Conservation (phyloP, 2,113 vertebrate genomes). For the Furnarius figulus region DNA sequence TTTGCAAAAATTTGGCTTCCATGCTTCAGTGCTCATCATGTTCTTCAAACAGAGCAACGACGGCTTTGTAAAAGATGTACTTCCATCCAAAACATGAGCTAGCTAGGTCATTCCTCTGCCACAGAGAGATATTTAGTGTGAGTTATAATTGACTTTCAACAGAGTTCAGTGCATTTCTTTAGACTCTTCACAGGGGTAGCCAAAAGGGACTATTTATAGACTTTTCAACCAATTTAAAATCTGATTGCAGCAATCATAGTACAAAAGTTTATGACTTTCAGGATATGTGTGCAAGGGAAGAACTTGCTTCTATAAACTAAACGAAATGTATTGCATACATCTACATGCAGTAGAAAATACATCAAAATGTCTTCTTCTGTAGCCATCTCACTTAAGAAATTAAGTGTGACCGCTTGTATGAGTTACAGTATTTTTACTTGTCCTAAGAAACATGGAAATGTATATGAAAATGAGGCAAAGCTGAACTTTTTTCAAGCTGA, state of each 20-base stretch:
- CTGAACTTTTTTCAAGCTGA: neutral
- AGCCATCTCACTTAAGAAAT: neutral
- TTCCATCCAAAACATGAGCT: neutral
- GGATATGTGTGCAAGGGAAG: neutral
- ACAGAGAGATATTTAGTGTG: neutral
- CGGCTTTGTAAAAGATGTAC: neutral
- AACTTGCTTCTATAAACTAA: neutral
- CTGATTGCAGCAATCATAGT: neutral
- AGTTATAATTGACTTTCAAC: neutral
- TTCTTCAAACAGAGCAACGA: neutral
- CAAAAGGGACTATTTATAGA: neutral
- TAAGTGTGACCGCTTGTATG: neutral
- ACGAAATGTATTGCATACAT: neutral
- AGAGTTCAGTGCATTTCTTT: neutral
- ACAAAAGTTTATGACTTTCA: neutral
- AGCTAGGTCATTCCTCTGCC: neutral
- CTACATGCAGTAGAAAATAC: neutral
- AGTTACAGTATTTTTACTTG: neutral
- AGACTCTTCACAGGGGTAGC: neutral
- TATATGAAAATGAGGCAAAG: neutral
- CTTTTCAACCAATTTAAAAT: neutral
- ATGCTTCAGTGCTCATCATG: neutral
- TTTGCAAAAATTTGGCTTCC: neutral
- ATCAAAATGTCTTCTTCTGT: neutral
- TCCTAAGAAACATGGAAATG: neutral